Evolutionary conservation across 2,797 vertebrate genomes (phyloP).

Genomic region (Falco novaeseelandiae): DNA sequence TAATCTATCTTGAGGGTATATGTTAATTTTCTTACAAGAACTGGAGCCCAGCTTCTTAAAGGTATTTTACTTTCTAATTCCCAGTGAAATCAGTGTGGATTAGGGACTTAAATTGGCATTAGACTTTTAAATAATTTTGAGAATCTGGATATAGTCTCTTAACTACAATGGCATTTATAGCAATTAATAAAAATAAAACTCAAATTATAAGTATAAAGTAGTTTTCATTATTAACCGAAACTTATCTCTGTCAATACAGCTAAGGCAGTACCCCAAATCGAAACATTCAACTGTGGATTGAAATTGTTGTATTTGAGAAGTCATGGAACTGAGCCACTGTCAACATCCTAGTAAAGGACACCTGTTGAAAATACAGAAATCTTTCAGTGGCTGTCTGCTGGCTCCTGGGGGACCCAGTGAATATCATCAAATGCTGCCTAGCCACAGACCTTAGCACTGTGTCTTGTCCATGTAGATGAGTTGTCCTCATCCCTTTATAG

Average conservation of each 20-base stretch:
- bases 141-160: neutral
- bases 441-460: neutral
- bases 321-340: neutral
- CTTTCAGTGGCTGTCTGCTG: neutral
- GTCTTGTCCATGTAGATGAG: neutral
- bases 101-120: slow-evolving; percentile 44
- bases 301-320: neutral
- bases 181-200: slow-evolving; percentile 43
- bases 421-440: neutral
- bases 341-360: neutral
- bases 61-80: slow-evolving; percentile 44
- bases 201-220: neutral
- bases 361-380: neutral
- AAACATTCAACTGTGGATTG: neutral
- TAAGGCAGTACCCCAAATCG: neutral
- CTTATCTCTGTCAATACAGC: neutral
- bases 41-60: slow-evolving; percentile 22
- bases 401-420: neutral
- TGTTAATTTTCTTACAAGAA: slow-evolving; percentile 49
- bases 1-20: slow-evolving; percentile 52
- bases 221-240: neutral
- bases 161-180: neutral
- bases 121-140: slow-evolving; percentile 57
- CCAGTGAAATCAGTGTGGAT: slow-evolving; percentile 50
- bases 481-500: neutral